Evolutionary conservation across 1,140 invertebrate genomes (phyloP).

Genomic region (Ectropis grisescens): DNA sequence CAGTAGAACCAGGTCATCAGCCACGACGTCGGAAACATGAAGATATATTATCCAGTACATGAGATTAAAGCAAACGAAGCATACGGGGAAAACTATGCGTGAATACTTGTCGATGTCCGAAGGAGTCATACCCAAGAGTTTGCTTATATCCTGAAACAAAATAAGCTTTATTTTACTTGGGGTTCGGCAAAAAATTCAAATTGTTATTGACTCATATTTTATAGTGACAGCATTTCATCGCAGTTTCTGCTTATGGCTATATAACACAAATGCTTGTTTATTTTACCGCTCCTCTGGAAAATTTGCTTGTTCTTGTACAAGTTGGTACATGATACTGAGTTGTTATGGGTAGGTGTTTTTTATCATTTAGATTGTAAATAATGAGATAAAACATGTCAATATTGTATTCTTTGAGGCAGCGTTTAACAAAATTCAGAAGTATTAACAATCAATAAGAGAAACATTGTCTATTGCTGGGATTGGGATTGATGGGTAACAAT

Average conservation of each 20-base stretch:
- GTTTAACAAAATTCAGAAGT: no score
- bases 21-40: slow-evolving; percentile 94
- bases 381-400: no score
- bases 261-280: not conserved
- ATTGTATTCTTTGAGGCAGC: no score
- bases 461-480: no score
- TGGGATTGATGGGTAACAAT: no score
- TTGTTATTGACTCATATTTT: not conserved
- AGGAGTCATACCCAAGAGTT: slow-evolving; percentile 89
- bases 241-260: not conserved
- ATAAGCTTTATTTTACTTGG: no score
- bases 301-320: not conserved
- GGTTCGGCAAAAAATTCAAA: no score
- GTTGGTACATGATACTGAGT: not conserved
- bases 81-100: slow-evolving; percentile 93
- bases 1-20: slow-evolving; percentile 90
- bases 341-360: no score
- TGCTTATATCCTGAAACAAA: slow-evolving; percentile 80
- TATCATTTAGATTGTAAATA: no score
- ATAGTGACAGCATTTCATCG: not conserved
- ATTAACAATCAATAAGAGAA: no score
- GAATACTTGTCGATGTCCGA: slow-evolving; percentile 97
- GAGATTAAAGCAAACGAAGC: slow-evolving; percentile 95
- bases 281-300: not conserved
- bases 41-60: slow-evolving; percentile 98